Base-by-base conservation (phyloP, 2,797 vertebrate genomes). In the Tenualosa thibaudeaui region DNA sequence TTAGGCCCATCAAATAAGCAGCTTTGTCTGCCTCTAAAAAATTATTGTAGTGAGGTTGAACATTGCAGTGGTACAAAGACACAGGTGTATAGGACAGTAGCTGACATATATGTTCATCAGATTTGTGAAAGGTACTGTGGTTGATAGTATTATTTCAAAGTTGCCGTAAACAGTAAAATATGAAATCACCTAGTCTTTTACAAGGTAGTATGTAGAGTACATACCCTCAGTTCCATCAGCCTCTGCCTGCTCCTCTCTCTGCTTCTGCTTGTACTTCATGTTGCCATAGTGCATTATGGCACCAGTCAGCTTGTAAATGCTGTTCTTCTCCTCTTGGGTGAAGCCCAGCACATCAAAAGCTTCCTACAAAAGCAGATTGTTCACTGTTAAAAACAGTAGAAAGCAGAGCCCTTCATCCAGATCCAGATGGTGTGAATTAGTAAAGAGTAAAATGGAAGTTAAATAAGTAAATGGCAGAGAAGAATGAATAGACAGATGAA, bases 181-280 rank as follows among this genome's bases (percentile, higher is more conserved):
- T 24, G 1, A 22, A 1, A 31, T 31, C 31, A 31, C 31, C 31
- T 31, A 31, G 31, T 31, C 31, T n/a, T n/a, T n/a, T n/a, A n/a
- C n/a, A n/a, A 31, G 31, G 31, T 1, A 31, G 31, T 31, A 6
- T 22, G 22, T 71, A 12, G 5, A 46, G 0, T 22, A 78, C 71
- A 78, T 6, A 78, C 96, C 96, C 91, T 98, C 97, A 0, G 96
- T 97, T 88, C 97, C 96, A 0, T 97, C 97, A 0, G 97, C 91
- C 87, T 97, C 97, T 0, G 96, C 97, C 89, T 97, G 97, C 85
- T 97, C 97, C 88, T 97, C 97, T 15, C 97, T 91, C 82, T 95
- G 97, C 49, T 96, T 97, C 89, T 92, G 94, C 58, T 97, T 97
- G 90, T 96, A 96, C 87, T 95, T 96, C 96, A 96, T 96, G 91